Evolutionary conservation across 37 sponge, comb jelly and placozoan genomes (phyloP).

Genomic region (Geodia barretti): DNA sequence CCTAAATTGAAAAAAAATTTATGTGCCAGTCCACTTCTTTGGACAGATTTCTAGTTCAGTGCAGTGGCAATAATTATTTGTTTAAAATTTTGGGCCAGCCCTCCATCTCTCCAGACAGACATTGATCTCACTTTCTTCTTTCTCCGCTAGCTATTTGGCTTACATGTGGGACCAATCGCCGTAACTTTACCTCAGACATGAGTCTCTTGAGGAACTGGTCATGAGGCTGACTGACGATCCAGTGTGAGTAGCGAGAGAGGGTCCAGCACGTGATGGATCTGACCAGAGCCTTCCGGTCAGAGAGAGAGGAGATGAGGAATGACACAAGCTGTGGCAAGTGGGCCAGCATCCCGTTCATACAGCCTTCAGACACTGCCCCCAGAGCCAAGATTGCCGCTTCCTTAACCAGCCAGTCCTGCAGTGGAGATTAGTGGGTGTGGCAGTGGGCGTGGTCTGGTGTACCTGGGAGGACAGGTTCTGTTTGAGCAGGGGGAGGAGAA

Average conservation of each 20-base stretch:
- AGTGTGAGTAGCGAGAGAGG: slow-evolving; percentile 92
- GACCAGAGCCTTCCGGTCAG: slow-evolving; percentile 85
- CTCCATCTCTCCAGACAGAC: no score
- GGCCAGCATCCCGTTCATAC: slow-evolving; percentile 89
- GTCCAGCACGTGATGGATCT: slow-evolving; percentile 99
- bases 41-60: no score
- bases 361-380: slow-evolving; percentile 98
- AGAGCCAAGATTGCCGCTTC: slow-evolving; percentile 97
- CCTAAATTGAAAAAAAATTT: no score
- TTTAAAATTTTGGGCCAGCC: no score
- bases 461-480: slow-evolving; percentile 61
- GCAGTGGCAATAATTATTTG: no score
- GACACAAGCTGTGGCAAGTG: slow-evolving; percentile 92
- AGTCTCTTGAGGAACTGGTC: slow-evolving; percentile 83
- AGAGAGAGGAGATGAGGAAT: slow-evolving; percentile 79
- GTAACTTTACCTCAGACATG: slow-evolving; percentile 77
- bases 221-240: slow-evolving; percentile 91
- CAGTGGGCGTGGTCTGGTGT: no score
- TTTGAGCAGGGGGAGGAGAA: slow-evolving; percentile 90
- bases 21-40: no score
- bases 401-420: slow-evolving; percentile 70
- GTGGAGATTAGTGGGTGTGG: background rate
- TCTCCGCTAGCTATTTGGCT: background rate
- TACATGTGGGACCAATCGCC: background rate
- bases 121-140: background rate